A percentile compares a stretch with the other conserved stretches of the same genome.
These are phyloP conservation scores for Alligator mississippiensis DNA, from an alignment of 2,113 vertebrate genomes.

Conservation along the genomic window DNA sequence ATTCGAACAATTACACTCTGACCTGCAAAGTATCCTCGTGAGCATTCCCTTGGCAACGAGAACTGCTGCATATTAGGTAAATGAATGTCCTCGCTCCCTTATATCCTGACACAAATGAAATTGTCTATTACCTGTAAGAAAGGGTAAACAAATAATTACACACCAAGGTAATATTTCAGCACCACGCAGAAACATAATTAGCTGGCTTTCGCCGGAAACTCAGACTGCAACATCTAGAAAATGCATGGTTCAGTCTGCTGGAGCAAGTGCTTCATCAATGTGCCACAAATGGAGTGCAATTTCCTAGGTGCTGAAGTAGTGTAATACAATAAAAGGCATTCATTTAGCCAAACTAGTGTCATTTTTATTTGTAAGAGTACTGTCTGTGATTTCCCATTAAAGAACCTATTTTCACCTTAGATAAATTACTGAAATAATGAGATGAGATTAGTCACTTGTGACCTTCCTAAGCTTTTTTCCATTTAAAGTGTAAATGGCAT, in stretches of 20 bases:
- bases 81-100: background rate
- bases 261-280: background rate
- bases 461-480: background rate
- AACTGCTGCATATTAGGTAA: background rate
- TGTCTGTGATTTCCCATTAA: background rate
- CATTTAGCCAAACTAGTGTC: background rate
- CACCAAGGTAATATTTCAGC: fast-evolving
- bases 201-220: background rate
- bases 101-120: background rate
- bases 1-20: background rate
- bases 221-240: conserved; percentile 2
- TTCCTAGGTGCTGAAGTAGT: background rate
- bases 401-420: background rate
- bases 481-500: background rate
- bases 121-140: background rate
- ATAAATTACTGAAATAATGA: background rate
- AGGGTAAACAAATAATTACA: background rate
- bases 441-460: background rate
- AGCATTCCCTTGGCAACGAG: background rate
- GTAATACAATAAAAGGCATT: background rate
- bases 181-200: background rate
- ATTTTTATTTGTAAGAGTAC: background rate
- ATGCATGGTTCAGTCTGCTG: background rate
- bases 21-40: background rate
- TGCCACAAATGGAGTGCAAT: background rate